These are phyloP conservation scores for Oreonectes daqikongensis DNA, from an alignment of 2,797 vertebrate species.

Conservation along the genomic window DNA sequence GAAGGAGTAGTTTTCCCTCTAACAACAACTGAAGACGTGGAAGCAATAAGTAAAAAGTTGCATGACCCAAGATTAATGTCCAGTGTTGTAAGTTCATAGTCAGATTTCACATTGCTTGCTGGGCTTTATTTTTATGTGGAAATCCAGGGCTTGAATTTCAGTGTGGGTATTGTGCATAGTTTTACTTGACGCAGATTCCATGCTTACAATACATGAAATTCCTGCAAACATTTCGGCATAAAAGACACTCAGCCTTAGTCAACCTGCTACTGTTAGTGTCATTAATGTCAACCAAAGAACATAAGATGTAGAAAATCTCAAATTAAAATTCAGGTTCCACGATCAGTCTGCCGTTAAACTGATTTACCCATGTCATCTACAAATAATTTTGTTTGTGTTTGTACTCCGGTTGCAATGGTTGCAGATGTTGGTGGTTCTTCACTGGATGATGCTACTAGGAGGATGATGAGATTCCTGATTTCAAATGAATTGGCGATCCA, in stretches of 20 bases:
- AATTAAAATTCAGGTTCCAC: too few species aligned
- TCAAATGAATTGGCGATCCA: constrained; percentile 22
- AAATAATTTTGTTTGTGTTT: constrained; percentile 1
- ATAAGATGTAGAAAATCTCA: too few species aligned
- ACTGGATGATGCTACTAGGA: not conserved
- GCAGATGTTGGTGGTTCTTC: constrained; percentile 11
- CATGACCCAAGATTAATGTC: constrained; percentile 7
- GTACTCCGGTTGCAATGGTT: not conserved
- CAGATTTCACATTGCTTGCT: not conserved
- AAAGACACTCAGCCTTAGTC: too few species aligned
- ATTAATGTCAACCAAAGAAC: too few species aligned
- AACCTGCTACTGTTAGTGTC: too few species aligned
- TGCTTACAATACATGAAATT: too few species aligned
- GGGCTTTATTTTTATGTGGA: not conserved
- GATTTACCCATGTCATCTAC: not conserved
- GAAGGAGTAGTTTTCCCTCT: not conserved
- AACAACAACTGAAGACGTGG: not conserved
- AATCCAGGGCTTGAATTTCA: constrained; percentile 3
- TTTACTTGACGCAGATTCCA: too few species aligned
- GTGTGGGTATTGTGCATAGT: not conserved
- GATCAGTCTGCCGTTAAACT: too few species aligned
- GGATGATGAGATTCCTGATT: constrained; percentile 10
- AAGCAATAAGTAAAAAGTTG: not conserved
- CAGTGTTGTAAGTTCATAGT: not conserved
- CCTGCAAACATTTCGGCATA: too few species aligned